Evolutionary conservation across 2,797 vertebrate species (phyloP).

Genomic region (Petrocephalus sullivani): DNA sequence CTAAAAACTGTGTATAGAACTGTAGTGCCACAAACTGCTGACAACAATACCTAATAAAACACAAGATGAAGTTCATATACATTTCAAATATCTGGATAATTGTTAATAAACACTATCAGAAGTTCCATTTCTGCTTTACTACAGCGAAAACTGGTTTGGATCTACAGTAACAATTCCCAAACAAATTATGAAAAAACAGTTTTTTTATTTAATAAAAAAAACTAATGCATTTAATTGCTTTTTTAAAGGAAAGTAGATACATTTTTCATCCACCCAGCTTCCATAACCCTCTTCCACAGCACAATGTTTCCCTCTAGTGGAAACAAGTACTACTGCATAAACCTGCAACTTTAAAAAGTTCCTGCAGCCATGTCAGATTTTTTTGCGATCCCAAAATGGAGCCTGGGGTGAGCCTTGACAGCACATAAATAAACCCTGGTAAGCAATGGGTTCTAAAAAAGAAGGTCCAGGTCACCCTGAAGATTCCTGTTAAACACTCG

Average conservation of each 20-base stretch:
- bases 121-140: neutral
- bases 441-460: neutral
- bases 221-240: neutral
- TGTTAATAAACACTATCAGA: neutral
- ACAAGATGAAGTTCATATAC: neutral
- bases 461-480: neutral
- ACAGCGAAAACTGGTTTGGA: neutral
- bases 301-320: constrained; percentile 37
- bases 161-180: neutral
- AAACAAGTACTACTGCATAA: neutral
- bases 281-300: neutral
- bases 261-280: neutral
- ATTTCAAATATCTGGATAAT: neutral
- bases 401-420: neutral
- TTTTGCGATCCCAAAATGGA: neutral
- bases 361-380: neutral
- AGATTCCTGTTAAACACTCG: no score
- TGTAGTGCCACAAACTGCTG: neutral
- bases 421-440: neutral
- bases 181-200: neutral
- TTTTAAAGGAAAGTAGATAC: neutral
- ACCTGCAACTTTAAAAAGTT: neutral
- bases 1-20: neutral
- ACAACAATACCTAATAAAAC: neutral
- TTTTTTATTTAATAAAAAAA: neutral